Evolutionary conservation across 1,140 invertebrate species (phyloP), one percentile per base, ranked within the genome.

Genomic region (Nephila pilipes): DNA sequence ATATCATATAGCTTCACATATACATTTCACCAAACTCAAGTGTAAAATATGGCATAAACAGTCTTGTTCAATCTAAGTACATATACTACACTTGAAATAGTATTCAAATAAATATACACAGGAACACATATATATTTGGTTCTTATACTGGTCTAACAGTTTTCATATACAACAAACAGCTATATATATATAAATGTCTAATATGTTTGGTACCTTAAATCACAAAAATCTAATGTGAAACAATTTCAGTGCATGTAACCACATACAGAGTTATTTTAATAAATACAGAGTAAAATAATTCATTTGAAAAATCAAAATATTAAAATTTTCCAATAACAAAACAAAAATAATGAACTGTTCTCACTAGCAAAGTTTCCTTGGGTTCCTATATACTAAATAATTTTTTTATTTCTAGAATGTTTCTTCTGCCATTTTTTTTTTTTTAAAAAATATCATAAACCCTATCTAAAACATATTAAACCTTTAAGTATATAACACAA

Each of bases 121-220:
- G 69, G 69, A 69, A 69, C 65, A 69, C 65, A 69, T 69, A 69
- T 65, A 65, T 69, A 69, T 69, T 69, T 69, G 65, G 65, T 69
- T 20, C 58, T 18, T 18, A 60, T 60, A 69, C 29, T 69, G 29
- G 29, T 69, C 65, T 69, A 69, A 69, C 65, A 69, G 29, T 69
- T 69, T 69, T 69, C 25, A 36, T 16, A 18, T 75, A 75, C 29
- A 75, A 36, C 69, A 75, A 58, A 75, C 16, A 75, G 29, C 69
- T 75, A 75, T 75, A 32, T 36, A 75, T 65, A 63, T 46, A 46
- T 10, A 75, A 75, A 75, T 75, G 69, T 18, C 69, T 75, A 36
- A 75, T 75, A 75, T 29, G 32, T 36, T 36, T 75, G 18, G 29
- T 75, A 36, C 18, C 18, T 75, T 29, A 75, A 25, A 36, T 75